Conservation (phyloP, 2,797 vertebrate genomes). For the Sebastes steindachneri region DNA sequence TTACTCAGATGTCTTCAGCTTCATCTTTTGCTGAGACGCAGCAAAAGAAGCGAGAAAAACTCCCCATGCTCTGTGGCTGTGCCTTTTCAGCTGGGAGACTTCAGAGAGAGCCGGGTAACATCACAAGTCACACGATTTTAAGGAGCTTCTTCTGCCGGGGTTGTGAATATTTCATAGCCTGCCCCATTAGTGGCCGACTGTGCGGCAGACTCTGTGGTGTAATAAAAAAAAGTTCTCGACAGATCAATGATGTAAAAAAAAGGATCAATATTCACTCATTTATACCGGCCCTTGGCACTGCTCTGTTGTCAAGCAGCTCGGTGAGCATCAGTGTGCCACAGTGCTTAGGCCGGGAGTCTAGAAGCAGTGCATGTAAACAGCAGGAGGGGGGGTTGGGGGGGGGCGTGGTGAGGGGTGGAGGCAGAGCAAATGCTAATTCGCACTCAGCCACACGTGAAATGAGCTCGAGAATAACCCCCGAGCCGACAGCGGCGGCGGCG, state of each 20-base stretch:
- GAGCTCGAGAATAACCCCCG: slow-evolving; percentile 78
- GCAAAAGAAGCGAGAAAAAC: slow-evolving; percentile 13
- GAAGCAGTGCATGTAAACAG: slow-evolving; percentile 62
- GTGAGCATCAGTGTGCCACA: slow-evolving; percentile 51
- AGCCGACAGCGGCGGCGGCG: slow-evolving; percentile 61
- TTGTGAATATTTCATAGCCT: slow-evolving; percentile 15
- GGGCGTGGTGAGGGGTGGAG: slow-evolving; percentile 54
- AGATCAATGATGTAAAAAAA: slow-evolving; percentile 45
- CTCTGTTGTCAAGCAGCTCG: slow-evolving; percentile 49
- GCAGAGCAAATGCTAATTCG: slow-evolving; percentile 82
- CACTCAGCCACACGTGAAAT: slow-evolving; percentile 88
- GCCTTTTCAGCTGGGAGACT: slow-evolving; percentile 15
- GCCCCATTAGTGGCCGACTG: slow-evolving; percentile 35
- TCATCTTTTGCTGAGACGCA: slow-evolving; percentile 49
- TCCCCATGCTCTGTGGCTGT: neutral
- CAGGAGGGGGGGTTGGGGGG: slow-evolving; percentile 39
- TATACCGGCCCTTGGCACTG: slow-evolving; percentile 48
- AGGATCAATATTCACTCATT: slow-evolving; percentile 58
- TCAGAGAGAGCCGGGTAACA: slow-evolving; percentile 41
- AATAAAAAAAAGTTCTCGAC: slow-evolving; percentile 34
- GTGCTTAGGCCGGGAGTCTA: slow-evolving; percentile 47
- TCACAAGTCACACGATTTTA: slow-evolving; percentile 43
- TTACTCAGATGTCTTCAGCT: slow-evolving; percentile 37
- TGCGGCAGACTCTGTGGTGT: slow-evolving; percentile 13
- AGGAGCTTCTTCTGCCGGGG: slow-evolving; percentile 27